Conservation (phyloP, 2,797 vertebrate genomes). For the Sebastolobus alascanus region DNA sequence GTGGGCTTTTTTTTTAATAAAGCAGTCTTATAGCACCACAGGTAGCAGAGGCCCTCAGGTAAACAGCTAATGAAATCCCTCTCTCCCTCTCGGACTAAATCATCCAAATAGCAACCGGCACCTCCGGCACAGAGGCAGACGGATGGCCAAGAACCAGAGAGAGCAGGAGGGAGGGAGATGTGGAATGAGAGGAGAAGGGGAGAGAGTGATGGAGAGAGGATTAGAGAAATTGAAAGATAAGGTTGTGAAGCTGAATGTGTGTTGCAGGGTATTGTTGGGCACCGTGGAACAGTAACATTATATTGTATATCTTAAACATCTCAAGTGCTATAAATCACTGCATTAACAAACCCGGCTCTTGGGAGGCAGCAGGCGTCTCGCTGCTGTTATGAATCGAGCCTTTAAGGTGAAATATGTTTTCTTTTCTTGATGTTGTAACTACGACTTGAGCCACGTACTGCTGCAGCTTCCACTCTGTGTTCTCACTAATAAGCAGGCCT, state of each 20-base stretch:
- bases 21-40: conserved; percentile 71
- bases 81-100: conserved; percentile 79
- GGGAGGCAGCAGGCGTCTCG: conserved; percentile 29
- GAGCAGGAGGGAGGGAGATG: neutral
- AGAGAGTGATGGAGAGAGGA: conserved; percentile 2
- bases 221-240: conserved; percentile 26
- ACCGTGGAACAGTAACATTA: conserved; percentile 27
- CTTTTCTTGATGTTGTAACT: conserved; percentile 29
- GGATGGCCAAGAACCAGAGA: conserved; percentile 74
- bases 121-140: conserved; percentile 78
- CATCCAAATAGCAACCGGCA: conserved; percentile 84
- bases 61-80: conserved; percentile 87
- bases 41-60: conserved; percentile 80
- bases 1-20: conserved; percentile 67
- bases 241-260: conserved; percentile 3
- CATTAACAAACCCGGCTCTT: conserved; percentile 39
- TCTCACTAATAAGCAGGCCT: neutral
- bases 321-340: conserved; percentile 54
- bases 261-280: conserved; percentile 7
- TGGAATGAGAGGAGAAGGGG: conserved; percentile 18
- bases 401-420: conserved; percentile 35
- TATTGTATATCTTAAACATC: conserved; percentile 38
- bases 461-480: conserved; percentile 10
- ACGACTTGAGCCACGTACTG: conserved; percentile 1
- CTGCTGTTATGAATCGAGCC: conserved; percentile 47